Base-by-base conservation (phyloP, 2,888 invertebrate genomes). In the Diabrotica balteata region DNA sequence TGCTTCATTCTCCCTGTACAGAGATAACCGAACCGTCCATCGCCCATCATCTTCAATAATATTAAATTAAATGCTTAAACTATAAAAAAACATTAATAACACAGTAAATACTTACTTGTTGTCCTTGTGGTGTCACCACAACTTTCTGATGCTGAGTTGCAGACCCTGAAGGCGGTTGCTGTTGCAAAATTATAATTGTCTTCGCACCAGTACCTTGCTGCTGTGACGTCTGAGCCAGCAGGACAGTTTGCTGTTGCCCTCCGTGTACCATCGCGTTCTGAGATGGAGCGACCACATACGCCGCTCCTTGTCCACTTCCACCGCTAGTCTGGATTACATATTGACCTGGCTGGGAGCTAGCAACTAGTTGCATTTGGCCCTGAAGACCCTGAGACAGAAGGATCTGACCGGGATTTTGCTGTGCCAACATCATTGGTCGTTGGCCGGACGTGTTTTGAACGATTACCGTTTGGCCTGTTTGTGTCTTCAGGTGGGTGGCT, bases 151-250 rank as follows among this genome's bases (percentile, higher is more conserved):
- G 83, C 65, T 87, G 87, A 1, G 85, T 78, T 2, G 85, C 82
- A 1, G 83, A 77, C 66, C 85, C 84, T 7, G 83, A 76, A 0
- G 86, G 72, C 7, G 82, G 76, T 73, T 88, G 88, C 22, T 89
- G 90, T 75, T 91, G 91, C 51, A 91, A 82, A 59, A 91, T 88
- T 57, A 91, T 91, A 45, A 91, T 91, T 0, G 91, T 91, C 76
- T 91, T 91, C 0, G 90, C 86, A 4, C 87, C 87, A 0, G 89
- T 86, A 0, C 88, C 89, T 72, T 88, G 88, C 69, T 91, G 90
- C 75, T 90, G 90, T 0, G 89, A 85, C 1, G 90, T 88, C 77
- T 91, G 90, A 0, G 91, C 89, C 0, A 91, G 88, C 2, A 91
- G 81, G 0, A 91, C 87, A 0, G 91, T 90, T 74, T 89, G 89